Percentiles rank a stretch among this genome's conserved stretches.
phyloP scores from a whole-genome alignment of 2,797 vertebrate species.

The Triplophysa bombifrons region DNA sequence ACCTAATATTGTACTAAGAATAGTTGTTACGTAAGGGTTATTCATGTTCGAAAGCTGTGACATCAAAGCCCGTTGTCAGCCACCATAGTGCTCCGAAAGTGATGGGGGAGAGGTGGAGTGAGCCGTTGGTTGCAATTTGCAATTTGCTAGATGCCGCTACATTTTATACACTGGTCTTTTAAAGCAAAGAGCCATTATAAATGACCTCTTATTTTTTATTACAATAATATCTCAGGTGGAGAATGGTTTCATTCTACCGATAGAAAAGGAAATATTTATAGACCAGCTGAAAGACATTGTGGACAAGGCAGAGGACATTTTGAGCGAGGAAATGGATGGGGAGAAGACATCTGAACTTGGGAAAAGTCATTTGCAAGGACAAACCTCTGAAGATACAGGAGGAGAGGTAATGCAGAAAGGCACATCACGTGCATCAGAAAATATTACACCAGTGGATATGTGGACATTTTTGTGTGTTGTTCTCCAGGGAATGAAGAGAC shows the following conservation, averaged over 20 bases:
- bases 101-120: too few relatives aligned
- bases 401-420: slow-evolving; percentile 69
- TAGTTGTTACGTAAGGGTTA: too few relatives aligned
- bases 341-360: slow-evolving; percentile 83
- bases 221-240: slow-evolving; percentile 80
- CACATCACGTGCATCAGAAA: neutral
- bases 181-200: neutral
- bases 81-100: too few relatives aligned
- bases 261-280: slow-evolving; percentile 95
- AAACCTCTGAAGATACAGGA: slow-evolving; percentile 60
- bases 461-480: neutral
- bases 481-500: slow-evolving; percentile 38
- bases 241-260: slow-evolving; percentile 92
- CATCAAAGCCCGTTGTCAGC: too few relatives aligned
- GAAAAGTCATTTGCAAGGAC: slow-evolving; percentile 80
- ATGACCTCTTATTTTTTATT: neutral
- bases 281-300: slow-evolving; percentile 98
- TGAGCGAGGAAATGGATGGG: slow-evolving; percentile 90
- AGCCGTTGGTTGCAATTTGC: too few relatives aligned
- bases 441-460: neutral
- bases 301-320: slow-evolving; percentile 98
- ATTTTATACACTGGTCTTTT: neutral
- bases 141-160: too few relatives aligned
- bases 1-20: too few relatives aligned
- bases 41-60: too few relatives aligned